Conservation (phyloP, 2,797 vertebrate genomes). For the Muscicapa comitata region DNA sequence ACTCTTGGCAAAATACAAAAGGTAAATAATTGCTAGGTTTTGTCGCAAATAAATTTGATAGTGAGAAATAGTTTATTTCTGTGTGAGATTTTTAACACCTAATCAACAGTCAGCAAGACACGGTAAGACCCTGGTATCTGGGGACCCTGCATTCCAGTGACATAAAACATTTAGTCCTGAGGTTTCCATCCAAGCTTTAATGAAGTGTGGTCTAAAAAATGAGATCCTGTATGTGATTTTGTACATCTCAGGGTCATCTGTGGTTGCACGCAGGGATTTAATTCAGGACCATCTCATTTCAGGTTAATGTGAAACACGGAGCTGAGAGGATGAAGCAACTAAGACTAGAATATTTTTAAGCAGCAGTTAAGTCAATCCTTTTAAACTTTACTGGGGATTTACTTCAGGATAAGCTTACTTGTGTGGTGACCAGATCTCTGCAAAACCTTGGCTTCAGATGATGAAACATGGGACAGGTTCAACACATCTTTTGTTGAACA, state of each 20-base stretch:
- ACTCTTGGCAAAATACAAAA: background rate
- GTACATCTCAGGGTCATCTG: background rate
- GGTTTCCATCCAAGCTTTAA: background rate
- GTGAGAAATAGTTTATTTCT: background rate
- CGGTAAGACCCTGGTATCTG: background rate
- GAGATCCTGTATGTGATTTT: background rate
- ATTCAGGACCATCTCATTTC: background rate
- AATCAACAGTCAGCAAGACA: background rate
- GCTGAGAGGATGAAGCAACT: background rate
- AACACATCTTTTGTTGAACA: background rate
- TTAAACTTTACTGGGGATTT: background rate
- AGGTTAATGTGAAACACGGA: background rate
- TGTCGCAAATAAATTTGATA: background rate
- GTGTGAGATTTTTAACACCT: background rate
- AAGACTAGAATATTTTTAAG: background rate
- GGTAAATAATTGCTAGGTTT: background rate
- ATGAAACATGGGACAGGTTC: background rate
- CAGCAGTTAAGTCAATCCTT: background rate
- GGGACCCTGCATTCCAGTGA: background rate
- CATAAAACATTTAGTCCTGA: accelerated
- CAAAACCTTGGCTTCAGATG: background rate
- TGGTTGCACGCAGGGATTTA: background rate
- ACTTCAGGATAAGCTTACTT: background rate
- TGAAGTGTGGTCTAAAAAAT: background rate
- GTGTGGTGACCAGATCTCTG: background rate